Conservation (phyloP, 2,888 invertebrate genomes). For the Auanema freiburgensis region DNA sequence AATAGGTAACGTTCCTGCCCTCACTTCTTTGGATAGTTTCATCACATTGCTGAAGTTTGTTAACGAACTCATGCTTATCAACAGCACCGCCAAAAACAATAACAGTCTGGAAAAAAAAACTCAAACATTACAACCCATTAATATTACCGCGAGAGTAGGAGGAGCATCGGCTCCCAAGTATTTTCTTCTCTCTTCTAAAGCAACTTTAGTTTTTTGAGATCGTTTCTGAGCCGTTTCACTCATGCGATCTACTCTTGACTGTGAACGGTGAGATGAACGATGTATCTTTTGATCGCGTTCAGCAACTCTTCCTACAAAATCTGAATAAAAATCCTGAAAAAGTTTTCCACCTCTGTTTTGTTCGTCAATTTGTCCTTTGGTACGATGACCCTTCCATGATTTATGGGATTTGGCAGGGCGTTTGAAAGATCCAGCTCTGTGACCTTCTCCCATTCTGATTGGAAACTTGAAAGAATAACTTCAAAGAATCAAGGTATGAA, state of each 20-base stretch:
- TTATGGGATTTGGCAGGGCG: constrained; percentile 92
- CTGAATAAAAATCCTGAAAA: background rate
- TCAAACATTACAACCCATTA: background rate
- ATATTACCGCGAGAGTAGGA: constrained; percentile 32
- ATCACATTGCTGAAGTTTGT: constrained; percentile 32
- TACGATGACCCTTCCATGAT: constrained; percentile 81
- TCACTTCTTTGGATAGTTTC: constrained; percentile 36
- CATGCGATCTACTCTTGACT: constrained; percentile 38
- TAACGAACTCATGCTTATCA: constrained; percentile 34
- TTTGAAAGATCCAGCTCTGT: constrained; percentile 85
- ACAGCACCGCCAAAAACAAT: constrained; percentile 45
- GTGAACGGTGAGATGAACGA: constrained; percentile 25
- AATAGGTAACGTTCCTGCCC: constrained; percentile 37
- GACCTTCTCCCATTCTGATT: constrained; percentile 65
- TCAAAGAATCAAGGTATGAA: constrained; percentile 9
- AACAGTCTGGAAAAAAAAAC: constrained; percentile 44
- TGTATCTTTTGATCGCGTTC: constrained; percentile 13
- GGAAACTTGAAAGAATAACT: constrained; percentile 5
- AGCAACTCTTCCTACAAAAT: background rate
- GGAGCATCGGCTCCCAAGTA: constrained; percentile 15
- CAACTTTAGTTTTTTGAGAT: constrained; percentile 22
- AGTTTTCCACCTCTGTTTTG: constrained; percentile 34
- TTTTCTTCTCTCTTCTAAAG: constrained; percentile 9
- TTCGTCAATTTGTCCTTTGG: constrained; percentile 76
- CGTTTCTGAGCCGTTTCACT: constrained; percentile 39